phyloP scores from a whole-genome alignment of 2,888 invertebrate species.

The Mayetiola destructor region DNA sequence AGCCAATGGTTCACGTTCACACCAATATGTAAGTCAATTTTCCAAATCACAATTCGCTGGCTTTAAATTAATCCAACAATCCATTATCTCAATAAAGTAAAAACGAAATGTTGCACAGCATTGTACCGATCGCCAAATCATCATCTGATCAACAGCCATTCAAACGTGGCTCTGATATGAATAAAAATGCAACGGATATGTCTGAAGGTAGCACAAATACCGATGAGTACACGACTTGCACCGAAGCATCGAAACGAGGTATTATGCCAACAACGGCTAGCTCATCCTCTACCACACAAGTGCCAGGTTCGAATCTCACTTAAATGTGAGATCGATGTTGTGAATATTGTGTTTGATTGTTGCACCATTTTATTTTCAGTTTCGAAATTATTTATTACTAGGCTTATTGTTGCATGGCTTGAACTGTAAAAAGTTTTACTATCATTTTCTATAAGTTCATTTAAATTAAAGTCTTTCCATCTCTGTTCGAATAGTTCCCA shows the following conservation, averaged over 20 bases:
- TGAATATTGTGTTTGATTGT: constrained; percentile 15
- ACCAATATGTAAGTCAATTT: constrained; percentile 10
- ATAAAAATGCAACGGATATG: constrained; percentile 53
- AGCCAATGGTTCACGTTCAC: constrained; percentile 1
- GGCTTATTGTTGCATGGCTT: no score
- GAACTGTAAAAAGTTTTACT: not conserved
- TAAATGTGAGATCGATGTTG: constrained; percentile 12
- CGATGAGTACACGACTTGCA: constrained; percentile 80
- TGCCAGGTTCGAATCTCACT: constrained; percentile 33
- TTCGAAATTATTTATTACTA: not conserved
- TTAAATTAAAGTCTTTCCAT: not conserved
- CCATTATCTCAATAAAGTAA: not conserved
- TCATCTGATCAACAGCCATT: constrained; percentile 24
- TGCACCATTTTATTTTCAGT: not conserved
- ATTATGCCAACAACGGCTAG: constrained; percentile 34
- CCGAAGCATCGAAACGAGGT: constrained; percentile 51
- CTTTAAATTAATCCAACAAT: not conserved
- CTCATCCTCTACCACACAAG: constrained; percentile 36
- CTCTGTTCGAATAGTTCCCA: constrained; percentile 25
- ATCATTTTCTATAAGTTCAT: not conserved
- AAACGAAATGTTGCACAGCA: no score
- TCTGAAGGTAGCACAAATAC: constrained; percentile 76
- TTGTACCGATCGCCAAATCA: not conserved
- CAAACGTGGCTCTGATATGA: constrained; percentile 55
- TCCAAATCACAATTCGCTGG: not conserved